phyloP scores from a whole-genome alignment of 2,888 invertebrate genomes.

The Drosophila pegasa region DNA sequence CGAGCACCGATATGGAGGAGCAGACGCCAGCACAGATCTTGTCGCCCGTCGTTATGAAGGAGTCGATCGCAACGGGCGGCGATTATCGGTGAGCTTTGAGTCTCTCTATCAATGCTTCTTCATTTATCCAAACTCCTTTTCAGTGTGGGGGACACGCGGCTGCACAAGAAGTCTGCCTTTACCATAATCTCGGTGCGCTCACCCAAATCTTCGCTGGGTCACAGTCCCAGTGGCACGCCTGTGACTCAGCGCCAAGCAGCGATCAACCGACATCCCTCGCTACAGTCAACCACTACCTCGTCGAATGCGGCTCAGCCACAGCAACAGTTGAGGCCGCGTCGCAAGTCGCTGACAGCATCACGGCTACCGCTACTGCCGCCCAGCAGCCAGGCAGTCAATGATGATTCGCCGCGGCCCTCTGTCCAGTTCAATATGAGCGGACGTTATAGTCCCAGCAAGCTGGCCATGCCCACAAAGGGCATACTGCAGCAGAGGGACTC shows the following conservation, averaged over 20 bases:
- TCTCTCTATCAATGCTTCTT: background rate
- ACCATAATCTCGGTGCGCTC: conserved; percentile 88
- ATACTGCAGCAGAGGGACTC: conserved; percentile 82
- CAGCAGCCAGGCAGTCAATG: conserved; percentile 40
- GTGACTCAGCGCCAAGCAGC: conserved; percentile 18
- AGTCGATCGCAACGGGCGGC: conserved; percentile 83
- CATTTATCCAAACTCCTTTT: background rate
- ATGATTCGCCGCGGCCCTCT: conserved; percentile 83
- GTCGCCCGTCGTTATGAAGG: conserved; percentile 83
- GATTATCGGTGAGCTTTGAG: conserved; percentile 78
- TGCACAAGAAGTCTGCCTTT: conserved; percentile 89
- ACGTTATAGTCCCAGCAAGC: conserved; percentile 73
- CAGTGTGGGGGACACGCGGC: conserved; percentile 85
- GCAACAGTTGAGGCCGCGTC: conserved; percentile 63
- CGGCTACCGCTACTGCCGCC: conserved; percentile 57
- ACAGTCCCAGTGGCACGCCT: conserved; percentile 81
- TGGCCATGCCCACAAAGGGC: conserved; percentile 78
- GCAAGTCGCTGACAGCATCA: conserved; percentile 71
- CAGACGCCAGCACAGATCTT: conserved; percentile 13
- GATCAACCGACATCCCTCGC: conserved; percentile 52
- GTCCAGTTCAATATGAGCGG: conserved; percentile 84
- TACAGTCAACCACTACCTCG: conserved; percentile 72
- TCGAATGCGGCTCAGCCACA: conserved; percentile 52
- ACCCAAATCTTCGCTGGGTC: conserved; percentile 86
- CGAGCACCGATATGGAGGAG: conserved; percentile 30